phyloP scores from a whole-genome alignment of 2,113 vertebrate genomes.

The Oryzias woworae region DNA sequence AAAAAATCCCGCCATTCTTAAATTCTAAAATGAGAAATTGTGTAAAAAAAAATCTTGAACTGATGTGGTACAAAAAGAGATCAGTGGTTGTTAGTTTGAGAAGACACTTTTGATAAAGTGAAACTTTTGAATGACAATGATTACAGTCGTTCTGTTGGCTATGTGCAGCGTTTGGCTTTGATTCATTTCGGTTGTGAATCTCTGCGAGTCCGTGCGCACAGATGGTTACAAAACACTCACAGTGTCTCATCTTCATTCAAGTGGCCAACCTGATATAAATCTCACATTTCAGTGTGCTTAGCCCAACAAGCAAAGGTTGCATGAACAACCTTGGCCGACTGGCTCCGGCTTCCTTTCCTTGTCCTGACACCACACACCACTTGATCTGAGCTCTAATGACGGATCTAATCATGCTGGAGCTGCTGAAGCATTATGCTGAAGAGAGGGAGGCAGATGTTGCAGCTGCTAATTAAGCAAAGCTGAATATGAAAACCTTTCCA shows the following conservation, averaged over 20 bases:
- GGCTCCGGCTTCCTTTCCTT: slow-evolving; percentile 1
- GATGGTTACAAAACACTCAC: not conserved
- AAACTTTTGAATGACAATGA: too few relatives aligned
- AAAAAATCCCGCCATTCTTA: too few relatives aligned
- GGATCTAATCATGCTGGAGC: slow-evolving; percentile 30
- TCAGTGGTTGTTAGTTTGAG: too few relatives aligned
- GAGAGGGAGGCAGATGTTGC: slow-evolving; percentile 26
- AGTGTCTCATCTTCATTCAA: not conserved
- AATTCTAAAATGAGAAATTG: too few relatives aligned
- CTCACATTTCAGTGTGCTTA: not conserved
- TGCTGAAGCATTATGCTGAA: slow-evolving; percentile 14
- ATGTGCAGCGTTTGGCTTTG: too few relatives aligned
- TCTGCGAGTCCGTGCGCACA: not conserved
- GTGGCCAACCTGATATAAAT: not conserved
- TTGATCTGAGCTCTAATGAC: slow-evolving; percentile 23
- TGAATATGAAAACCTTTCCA: slow-evolving; percentile 47
- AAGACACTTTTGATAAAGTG: too few relatives aligned
- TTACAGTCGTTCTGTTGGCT: too few relatives aligned
- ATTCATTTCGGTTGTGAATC: too few relatives aligned
- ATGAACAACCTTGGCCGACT: not conserved
- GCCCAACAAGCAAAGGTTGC: not conserved
- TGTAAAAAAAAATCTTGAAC: too few relatives aligned
- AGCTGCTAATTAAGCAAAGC: slow-evolving; percentile 18
- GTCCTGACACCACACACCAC: not conserved
- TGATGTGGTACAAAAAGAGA: too few relatives aligned